Evolutionary conservation across 2,888 invertebrate species (phyloP).

Genomic region (Spatulosminthurus flaviceps): DNA sequence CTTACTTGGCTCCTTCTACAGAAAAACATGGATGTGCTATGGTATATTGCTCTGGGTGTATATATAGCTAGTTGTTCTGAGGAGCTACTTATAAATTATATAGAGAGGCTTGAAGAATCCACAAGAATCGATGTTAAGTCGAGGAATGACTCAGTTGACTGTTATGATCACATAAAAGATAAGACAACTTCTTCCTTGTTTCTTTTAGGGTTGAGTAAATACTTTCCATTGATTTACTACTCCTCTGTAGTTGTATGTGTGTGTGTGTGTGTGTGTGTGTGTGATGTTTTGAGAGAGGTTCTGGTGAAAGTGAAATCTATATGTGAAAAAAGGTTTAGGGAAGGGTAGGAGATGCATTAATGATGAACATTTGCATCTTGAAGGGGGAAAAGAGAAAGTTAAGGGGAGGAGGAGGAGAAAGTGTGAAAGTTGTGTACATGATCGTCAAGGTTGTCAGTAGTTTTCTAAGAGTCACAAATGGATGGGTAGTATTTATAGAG

Average conservation of each 20-base stretch:
- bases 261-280: no score
- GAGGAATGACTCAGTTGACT: conserved; percentile 12
- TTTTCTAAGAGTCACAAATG: not conserved
- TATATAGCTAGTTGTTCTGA: no score
- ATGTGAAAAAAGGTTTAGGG: not conserved
- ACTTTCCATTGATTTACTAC: not conserved
- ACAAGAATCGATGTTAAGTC: not conserved
- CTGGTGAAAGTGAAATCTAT: not conserved
- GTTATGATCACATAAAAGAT: conserved; percentile 18
- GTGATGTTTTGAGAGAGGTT: no score
- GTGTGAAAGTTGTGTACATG: not conserved
- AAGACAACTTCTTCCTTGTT: not conserved
- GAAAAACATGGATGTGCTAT: no score
- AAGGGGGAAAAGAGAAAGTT: conserved; percentile 32
- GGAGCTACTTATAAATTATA: no score
- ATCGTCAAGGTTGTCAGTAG: not conserved
- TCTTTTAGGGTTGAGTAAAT: conserved; percentile 5
- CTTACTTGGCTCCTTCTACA: no score
- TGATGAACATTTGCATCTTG: not conserved
- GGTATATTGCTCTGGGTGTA: no score
- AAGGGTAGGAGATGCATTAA: not conserved
- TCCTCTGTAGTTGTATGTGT: no score
- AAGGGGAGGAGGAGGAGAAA: conserved; percentile 8
- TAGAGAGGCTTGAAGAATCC: not conserved
- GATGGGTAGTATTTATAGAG: not conserved